These are phyloP conservation scores for Willowsia nigromaculata DNA, from an alignment of 2,888 invertebrate genomes.

Conservation along the genomic window DNA sequence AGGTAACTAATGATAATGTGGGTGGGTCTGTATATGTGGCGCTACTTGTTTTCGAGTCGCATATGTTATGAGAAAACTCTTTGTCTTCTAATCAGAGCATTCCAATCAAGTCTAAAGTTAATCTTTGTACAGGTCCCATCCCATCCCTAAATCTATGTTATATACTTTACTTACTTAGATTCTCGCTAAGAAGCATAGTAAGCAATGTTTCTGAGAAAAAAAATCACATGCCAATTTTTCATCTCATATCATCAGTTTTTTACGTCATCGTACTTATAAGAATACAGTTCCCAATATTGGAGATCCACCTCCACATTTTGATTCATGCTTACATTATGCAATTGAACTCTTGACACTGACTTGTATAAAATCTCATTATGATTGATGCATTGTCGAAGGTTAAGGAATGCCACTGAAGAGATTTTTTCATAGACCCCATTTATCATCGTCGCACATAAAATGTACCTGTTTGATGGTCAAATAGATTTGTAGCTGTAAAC, in stretches of 20 bases:
- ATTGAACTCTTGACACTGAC: background rate
- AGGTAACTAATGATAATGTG: slow-evolving; percentile 27
- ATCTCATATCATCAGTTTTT: background rate
- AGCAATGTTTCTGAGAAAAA: background rate
- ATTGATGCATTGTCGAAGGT: slow-evolving; percentile 43
- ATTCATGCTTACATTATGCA: slow-evolving; percentile 9
- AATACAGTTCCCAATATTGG: background rate
- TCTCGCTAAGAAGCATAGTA: background rate
- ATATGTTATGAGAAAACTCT: background rate
- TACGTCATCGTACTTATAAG: background rate
- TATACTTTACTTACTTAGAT: background rate
- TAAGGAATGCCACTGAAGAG: slow-evolving; percentile 20
- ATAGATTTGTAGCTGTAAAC: slow-evolving; percentile 23
- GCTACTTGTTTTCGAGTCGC: slow-evolving; percentile 34
- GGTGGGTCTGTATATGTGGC: slow-evolving; percentile 34
- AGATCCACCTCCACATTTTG: slow-evolving; percentile 6
- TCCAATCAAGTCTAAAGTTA: background rate
- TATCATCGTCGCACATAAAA: slow-evolving; percentile 7
- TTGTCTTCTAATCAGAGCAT: slow-evolving; percentile 9
- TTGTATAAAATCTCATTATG: background rate
- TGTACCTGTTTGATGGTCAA: slow-evolving; percentile 5
- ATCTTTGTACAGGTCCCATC: background rate
- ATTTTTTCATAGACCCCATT: background rate
- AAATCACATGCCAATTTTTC: background rate
- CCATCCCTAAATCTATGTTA: background rate